Percentiles rank a stretch among this genome's conserved stretches.
Conservation (phyloP, 2,797 vertebrate species). For the Knipowitschia caucasica region DNA sequence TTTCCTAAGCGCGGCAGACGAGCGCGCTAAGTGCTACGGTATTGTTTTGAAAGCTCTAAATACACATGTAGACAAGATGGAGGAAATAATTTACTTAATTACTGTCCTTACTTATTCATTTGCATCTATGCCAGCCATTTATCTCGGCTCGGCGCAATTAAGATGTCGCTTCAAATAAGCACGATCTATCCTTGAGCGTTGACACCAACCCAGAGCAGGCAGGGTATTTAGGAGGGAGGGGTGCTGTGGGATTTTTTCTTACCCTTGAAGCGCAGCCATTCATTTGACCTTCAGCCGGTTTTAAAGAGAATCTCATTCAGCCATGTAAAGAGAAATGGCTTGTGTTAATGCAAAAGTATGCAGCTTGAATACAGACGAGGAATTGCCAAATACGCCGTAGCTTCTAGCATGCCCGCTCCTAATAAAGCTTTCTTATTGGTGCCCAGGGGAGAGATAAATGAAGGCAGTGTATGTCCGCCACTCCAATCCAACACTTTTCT, state of each 20-base stretch:
- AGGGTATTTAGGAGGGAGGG: slow-evolving; percentile 39
- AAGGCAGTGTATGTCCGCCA: slow-evolving; percentile 61
- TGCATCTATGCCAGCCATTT: slow-evolving; percentile 49
- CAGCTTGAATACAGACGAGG: slow-evolving; percentile 57
- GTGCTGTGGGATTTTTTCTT: slow-evolving; percentile 20
- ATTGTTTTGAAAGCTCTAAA: slow-evolving; percentile 33
- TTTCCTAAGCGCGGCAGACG: slow-evolving; percentile 20
- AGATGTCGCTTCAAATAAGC: slow-evolving; percentile 57
- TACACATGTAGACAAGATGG: slow-evolving; percentile 19
- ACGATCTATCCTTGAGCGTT: slow-evolving; percentile 32
- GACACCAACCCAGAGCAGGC: slow-evolving; percentile 24
- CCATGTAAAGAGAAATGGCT: slow-evolving; percentile 70
- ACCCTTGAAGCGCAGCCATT: slow-evolving; percentile 48
- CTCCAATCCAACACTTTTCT: slow-evolving; percentile 40
- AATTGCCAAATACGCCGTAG: slow-evolving; percentile 45
- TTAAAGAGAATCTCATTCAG: slow-evolving; percentile 66
- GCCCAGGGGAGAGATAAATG: slow-evolving; percentile 65
- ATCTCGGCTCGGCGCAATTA: slow-evolving; percentile 54
- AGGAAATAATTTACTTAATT: slow-evolving; percentile 53
- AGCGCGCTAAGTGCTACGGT: slow-evolving; percentile 9
- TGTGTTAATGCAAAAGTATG: slow-evolving; percentile 63
- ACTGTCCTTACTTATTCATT: slow-evolving; percentile 57
- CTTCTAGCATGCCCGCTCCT: slow-evolving; percentile 50
- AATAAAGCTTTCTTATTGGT: slow-evolving; percentile 59
- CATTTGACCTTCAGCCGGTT: slow-evolving; percentile 65